Evolutionary conservation across 2,888 invertebrate genomes (phyloP), one percentile per base, ranked within the genome.

Genomic region (Lasioglossum calceatum): DNA sequence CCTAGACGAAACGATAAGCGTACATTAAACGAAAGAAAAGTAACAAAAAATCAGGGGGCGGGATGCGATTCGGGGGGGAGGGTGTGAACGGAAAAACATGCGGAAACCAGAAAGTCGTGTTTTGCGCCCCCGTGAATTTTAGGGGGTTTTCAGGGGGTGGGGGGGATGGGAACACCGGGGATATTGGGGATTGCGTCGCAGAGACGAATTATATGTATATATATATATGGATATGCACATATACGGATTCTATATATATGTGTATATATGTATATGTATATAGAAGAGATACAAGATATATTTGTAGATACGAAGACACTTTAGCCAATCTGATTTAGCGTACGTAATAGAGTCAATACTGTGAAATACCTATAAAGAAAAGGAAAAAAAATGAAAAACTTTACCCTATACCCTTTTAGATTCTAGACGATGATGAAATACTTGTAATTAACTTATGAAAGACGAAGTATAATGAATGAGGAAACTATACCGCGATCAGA

Each of bases 261-360:
- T 88, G 80, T 78, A 77, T 80, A 81, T 85, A 89, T 87, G 86
- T 88, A 88, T 89, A 90, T 81, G 86, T 86, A 88, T 81, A 89
- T 83, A 77, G 44, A 32, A 71, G 10, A 85, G 84, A 90, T 90
- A 91, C 83, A 82, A 90, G 91, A 92, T 92, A 94, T 94, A 94
- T 94, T 94, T 94, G 94, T 94, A 94, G 94, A 94, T 94, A 94
- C 91, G 92, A 87, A 19, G 39, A 91, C 85, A 84, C 90, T 92
- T 94, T 94, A 94, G 94, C 93, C 92, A 93, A 67, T 94, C 94
- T 94, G 91, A 90, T 91, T 67, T 94, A 94, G 94, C 89, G 89
- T 93, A 94, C 87, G 85, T 85, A 85, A 87, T 94, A 94, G 93
- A 94, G 94, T 94, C 94, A 94, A 94, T 94, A 94, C 93, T 93